Conservation (phyloP, 1,140 invertebrate genomes). For the Lucilia sericata region DNA sequence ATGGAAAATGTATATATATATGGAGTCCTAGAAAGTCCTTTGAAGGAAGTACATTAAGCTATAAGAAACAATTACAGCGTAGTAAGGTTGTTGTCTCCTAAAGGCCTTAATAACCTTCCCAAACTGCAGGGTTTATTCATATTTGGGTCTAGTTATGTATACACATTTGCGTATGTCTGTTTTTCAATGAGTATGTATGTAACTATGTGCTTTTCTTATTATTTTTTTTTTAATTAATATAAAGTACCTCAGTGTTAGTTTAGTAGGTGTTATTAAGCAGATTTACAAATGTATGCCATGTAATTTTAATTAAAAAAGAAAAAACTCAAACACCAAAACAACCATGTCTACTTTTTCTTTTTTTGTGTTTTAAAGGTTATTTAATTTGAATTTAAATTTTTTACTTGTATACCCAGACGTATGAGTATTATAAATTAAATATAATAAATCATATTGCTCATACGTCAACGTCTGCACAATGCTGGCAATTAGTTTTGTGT, state of each 20-base stretch:
- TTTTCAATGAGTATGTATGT: neutral
- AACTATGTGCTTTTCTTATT: neutral
- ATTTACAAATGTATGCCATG: constrained; percentile 22
- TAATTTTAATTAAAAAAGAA: constrained; percentile 10
- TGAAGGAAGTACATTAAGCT: too few species aligned
- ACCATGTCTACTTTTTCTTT: neutral
- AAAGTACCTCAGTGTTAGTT: neutral
- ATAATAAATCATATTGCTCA: too few species aligned
- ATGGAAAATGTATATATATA: too few species aligned
- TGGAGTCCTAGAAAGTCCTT: too few species aligned
- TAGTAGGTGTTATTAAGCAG: constrained; percentile 12
- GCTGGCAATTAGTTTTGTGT: too few species aligned
- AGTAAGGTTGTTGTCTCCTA: too few species aligned
- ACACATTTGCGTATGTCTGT: neutral
- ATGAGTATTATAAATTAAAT: neutral
- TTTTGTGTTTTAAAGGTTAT: neutral
- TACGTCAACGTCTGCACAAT: too few species aligned
- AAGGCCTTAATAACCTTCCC: too few species aligned
- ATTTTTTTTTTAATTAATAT: constrained; percentile 19
- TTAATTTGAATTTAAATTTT: constrained; percentile 13
- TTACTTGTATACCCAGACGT: neutral
- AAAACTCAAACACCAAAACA: neutral
- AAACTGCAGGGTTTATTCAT: too few species aligned
- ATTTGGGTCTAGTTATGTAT: neutral
- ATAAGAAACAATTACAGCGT: too few species aligned